Conservation (phyloP, 2,797 vertebrate genomes). For the Smutsia gigantea region DNA sequence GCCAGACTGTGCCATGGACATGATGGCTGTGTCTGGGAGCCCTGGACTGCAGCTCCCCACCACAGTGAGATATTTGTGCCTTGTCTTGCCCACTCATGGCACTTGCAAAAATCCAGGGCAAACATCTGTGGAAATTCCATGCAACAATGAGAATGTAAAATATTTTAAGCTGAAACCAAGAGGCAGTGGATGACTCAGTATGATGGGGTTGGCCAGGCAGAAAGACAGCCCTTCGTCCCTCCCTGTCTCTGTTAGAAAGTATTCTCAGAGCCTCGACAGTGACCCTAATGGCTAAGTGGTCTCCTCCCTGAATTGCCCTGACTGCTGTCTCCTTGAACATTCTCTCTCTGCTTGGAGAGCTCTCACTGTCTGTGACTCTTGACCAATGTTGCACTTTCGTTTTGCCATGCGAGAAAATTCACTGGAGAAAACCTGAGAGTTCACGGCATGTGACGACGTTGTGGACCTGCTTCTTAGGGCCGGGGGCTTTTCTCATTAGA, state of each 20-base stretch:
- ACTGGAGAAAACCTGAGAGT: no score
- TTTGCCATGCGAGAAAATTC: background rate
- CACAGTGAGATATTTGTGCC: background rate
- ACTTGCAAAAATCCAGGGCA: background rate
- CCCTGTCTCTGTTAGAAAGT: background rate
- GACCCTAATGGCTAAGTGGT: accelerated
- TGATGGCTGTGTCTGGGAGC: background rate
- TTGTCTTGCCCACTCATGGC: background rate
- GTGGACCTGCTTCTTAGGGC: background rate
- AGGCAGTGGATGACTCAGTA: background rate
- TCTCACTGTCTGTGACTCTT: background rate
- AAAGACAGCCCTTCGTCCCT: background rate
- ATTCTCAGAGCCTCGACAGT: no score
- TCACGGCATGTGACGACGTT: accelerated
- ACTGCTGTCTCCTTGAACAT: background rate
- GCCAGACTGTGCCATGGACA: background rate
- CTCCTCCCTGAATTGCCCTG: background rate
- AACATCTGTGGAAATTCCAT: background rate
- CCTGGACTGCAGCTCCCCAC: background rate
- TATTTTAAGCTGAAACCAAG: background rate
- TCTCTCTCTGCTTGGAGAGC: background rate
- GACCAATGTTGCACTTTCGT: background rate
- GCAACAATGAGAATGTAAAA: background rate
- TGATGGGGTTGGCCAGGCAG: background rate
- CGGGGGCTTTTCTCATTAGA: accelerated